A percentile compares a stretch with the other conserved stretches of the same genome.
Conservation (phyloP, 2,113 vertebrate species). For the Clarias magur region DNA sequence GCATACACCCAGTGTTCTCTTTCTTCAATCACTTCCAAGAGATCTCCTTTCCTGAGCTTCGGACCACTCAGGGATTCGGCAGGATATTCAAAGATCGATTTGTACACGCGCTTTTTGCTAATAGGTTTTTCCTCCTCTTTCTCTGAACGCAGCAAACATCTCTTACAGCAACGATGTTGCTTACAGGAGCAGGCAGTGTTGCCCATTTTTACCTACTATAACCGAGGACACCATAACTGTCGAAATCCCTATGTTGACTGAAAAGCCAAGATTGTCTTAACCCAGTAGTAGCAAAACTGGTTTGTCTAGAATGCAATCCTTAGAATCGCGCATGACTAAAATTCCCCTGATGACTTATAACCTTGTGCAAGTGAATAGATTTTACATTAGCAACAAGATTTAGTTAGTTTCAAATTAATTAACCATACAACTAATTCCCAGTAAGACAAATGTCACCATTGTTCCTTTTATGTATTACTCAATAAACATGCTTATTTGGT, state of each 20-base stretch:
- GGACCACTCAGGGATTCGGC: conserved; percentile 33
- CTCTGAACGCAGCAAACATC: background rate
- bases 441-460: background rate
- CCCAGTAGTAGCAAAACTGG: conserved; percentile 32
- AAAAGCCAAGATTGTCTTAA: background rate
- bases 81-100: conserved; percentile 31
- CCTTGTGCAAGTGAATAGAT: background rate
- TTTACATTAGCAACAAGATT: background rate
- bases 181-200: conserved; percentile 22
- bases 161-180: background rate
- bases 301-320: conserved; percentile 29
- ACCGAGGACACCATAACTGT: conserved; percentile 6
- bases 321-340: background rate
- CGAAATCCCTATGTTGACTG: background rate
- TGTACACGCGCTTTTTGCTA: background rate
- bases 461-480: background rate
- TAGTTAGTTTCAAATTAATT: background rate
- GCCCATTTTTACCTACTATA: conserved; percentile 30
- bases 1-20: conserved; percentile 51
- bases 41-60: conserved; percentile 50
- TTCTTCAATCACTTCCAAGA: conserved; percentile 48
- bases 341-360: conserved; percentile 12
- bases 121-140: background rate
- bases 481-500: background rate
- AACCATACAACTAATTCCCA: background rate